Evolutionary conservation across 2,888 invertebrate genomes (phyloP).

Genomic region (Andrena minutula): DNA sequence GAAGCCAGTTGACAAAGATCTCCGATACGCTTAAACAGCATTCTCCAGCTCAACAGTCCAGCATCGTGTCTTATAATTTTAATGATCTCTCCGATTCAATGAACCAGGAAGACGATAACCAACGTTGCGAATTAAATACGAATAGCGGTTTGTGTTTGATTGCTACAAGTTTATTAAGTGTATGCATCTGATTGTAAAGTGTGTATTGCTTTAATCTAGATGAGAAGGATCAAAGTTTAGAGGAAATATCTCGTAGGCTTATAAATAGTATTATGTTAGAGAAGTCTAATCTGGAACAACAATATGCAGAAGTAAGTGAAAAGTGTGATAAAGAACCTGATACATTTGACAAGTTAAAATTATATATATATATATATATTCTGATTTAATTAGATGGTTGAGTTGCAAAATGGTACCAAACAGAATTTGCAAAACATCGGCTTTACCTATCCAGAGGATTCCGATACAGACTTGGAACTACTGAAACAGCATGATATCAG

Average conservation of each 20-base stretch:
- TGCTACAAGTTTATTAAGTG: background rate
- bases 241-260: conserved; percentile 91
- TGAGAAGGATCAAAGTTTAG: conserved; percentile 87
- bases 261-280: conserved; percentile 90
- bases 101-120: conserved; percentile 66
- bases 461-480: conserved; percentile 88
- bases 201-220: conserved; percentile 60
- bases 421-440: conserved; percentile 88
- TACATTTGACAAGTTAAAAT: conserved; percentile 19
- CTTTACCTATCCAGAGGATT: conserved; percentile 88
- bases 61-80: conserved; percentile 75
- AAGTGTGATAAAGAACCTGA: background rate
- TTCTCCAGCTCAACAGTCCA: conserved; percentile 76
- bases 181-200: background rate
- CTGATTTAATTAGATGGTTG: conserved; percentile 86
- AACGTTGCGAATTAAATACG: conserved; percentile 57
- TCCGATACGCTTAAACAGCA: conserved; percentile 86
- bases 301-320: conserved; percentile 86
- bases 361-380: conserved; percentile 9
- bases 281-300: conserved; percentile 89
- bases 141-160: conserved; percentile 70
- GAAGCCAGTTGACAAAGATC: conserved; percentile 86
- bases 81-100: conserved; percentile 64
- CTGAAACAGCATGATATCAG: conserved; percentile 89
- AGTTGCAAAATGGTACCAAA: conserved; percentile 87